Evolutionary conservation across 2,888 invertebrate species (phyloP).

Genomic region (Yponomeuta malinellus): DNA sequence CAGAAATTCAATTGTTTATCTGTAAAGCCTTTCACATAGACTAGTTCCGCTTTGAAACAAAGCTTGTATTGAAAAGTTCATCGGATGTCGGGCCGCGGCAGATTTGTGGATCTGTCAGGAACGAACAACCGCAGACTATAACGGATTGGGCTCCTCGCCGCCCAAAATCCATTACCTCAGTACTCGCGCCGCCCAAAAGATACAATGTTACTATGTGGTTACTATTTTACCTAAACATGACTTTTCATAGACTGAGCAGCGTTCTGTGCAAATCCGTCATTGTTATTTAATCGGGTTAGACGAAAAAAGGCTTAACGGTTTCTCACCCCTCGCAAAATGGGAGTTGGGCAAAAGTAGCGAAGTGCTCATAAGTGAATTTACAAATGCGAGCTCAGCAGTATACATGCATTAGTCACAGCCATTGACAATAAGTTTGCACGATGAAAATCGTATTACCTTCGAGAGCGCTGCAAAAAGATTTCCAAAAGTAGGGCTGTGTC

Average conservation of each 20-base stretch:
- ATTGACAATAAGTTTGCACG: constrained; percentile 19
- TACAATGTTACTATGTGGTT: constrained; percentile 3
- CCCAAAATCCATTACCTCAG: background rate
- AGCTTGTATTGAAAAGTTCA: constrained; percentile 47
- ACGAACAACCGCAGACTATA: constrained; percentile 55
- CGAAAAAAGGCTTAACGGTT: background rate
- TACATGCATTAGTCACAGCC: constrained; percentile 14
- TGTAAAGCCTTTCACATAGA: background rate
- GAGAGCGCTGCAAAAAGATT: constrained; percentile 53
- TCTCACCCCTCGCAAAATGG: background rate
- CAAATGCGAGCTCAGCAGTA: background rate
- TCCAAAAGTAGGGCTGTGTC: constrained; percentile 48
- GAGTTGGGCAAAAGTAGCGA: background rate
- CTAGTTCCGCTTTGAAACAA: constrained; percentile 7
- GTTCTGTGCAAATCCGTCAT: background rate
- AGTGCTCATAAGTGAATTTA: constrained; percentile 1
- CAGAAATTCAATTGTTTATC: background rate
- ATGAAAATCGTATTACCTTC: constrained; percentile 48
- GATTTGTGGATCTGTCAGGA: constrained; percentile 58
- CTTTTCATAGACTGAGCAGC: background rate
- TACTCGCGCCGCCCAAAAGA: constrained; percentile 11
- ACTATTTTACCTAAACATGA: constrained; percentile 2
- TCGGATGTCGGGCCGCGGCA: constrained; percentile 49
- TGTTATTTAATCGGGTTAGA: background rate
- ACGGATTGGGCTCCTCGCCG: constrained; percentile 34